Conservation (phyloP, 1,140 invertebrate species). For the Drosophila novamexicana region DNA sequence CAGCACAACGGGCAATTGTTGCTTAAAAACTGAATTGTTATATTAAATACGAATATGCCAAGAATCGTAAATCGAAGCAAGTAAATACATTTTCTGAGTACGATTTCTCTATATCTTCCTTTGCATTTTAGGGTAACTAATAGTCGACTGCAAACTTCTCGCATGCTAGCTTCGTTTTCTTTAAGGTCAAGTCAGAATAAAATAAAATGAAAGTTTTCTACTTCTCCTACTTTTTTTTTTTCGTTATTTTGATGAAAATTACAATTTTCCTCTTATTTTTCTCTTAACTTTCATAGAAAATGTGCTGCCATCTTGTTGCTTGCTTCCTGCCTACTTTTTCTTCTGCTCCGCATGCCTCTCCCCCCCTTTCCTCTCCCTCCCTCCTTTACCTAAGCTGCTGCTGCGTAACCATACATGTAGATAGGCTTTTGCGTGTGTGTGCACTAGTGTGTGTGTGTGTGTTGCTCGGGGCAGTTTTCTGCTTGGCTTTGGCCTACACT, state of each 20-base stretch:
- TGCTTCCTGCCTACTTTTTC: constrained; percentile 49
- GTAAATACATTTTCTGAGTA: too few species aligned
- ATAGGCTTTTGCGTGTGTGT: constrained; percentile 4
- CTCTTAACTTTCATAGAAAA: constrained; percentile 75
- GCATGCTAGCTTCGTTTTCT: constrained; percentile 22
- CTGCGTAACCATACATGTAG: constrained; percentile 63
- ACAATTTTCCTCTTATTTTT: constrained; percentile 81
- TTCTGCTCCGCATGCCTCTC: neutral
- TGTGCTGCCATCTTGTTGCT: constrained; percentile 75
- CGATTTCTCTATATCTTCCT: too few species aligned
- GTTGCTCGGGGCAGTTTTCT: constrained; percentile 38
- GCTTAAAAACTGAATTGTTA: too few species aligned
- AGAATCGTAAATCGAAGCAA: neutral
- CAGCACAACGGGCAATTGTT: too few species aligned
- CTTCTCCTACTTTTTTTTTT: constrained; percentile 32
- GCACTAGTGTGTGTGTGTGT: constrained; percentile 31
- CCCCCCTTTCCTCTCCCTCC: neutral
- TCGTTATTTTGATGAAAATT: constrained; percentile 73
- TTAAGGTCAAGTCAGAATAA: constrained; percentile 75
- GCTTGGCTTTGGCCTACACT: constrained; percentile 19
- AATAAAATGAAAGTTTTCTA: constrained; percentile 63
- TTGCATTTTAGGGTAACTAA: neutral
- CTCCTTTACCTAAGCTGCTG: constrained; percentile 24
- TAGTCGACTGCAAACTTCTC: neutral
- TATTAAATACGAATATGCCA: neutral